phyloP scores from a whole-genome alignment of 35 echinoderm and acorn worm genomes.

The Strongylocentrotus purpuratus region DNA sequence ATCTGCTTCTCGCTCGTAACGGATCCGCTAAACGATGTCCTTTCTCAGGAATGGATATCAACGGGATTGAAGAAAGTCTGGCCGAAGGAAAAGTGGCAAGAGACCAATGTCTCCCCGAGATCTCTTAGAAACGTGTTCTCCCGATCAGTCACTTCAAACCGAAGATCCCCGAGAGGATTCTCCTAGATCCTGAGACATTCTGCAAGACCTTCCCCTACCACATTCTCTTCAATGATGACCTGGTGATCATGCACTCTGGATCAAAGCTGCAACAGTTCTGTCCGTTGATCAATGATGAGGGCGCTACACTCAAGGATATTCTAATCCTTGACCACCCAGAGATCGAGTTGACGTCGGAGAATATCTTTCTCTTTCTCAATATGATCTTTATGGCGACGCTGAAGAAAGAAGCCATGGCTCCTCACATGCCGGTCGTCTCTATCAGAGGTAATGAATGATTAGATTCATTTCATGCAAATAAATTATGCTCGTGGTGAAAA shows the following conservation, averaged over 20 bases:
- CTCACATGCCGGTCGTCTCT: conserved; percentile 55
- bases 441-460: conserved; percentile 65
- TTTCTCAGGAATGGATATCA: too few species aligned
- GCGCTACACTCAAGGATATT: too few species aligned
- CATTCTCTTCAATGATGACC: conserved; percentile 72
- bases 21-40: conserved; percentile 43
- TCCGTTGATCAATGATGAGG: conserved; percentile 42
- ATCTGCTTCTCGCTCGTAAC: too few species aligned
- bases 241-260: conserved; percentile 61
- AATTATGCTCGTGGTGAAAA: too few species aligned
- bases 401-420: conserved; percentile 48
- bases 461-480: too few species aligned
- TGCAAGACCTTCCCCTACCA: conserved; percentile 87
- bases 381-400: conserved; percentile 84
- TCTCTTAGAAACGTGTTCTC: too few species aligned
- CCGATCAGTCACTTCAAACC: too few species aligned
- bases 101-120: too few species aligned
- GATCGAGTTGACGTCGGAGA: conserved; percentile 65
- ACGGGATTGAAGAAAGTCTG: too few species aligned
- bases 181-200: too few species aligned
- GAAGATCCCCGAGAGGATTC: too few species aligned
- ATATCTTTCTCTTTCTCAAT: conserved; percentile 69
- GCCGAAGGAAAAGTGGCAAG: too few species aligned
- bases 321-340: conserved; percentile 74
- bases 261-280: conserved; percentile 68